Percentiles rank a stretch among this genome's conserved stretches.
Conservation (phyloP, 1,140 invertebrate genomes). For the Drosophila albomicans region DNA sequence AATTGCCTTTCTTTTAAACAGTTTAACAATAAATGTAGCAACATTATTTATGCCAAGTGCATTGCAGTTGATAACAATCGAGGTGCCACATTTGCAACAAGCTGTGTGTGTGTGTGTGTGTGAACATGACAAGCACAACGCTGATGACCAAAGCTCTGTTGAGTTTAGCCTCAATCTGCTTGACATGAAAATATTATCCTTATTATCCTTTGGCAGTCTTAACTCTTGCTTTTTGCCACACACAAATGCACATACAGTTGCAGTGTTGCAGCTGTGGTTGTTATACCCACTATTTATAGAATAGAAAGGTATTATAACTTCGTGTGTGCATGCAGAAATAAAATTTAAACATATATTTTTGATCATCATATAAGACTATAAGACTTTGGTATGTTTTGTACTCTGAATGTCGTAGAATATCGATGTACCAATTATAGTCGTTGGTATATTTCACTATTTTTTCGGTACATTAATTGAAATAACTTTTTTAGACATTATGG, state of each 20-base stretch:
- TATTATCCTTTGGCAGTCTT: conserved; percentile 13
- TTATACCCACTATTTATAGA: too few relatives aligned
- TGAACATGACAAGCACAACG: background rate
- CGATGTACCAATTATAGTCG: too few relatives aligned
- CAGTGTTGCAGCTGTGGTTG: conserved; percentile 11
- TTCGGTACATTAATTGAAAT: too few relatives aligned
- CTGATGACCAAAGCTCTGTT: background rate
- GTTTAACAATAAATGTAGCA: background rate
- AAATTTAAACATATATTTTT: too few relatives aligned
- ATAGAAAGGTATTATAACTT: too few relatives aligned
- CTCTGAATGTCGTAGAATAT: too few relatives aligned
- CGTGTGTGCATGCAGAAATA: too few relatives aligned
- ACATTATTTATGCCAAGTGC: background rate
- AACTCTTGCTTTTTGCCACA: conserved; percentile 15
- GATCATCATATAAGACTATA: too few relatives aligned
- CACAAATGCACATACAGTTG: background rate
- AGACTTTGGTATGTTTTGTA: too few relatives aligned
- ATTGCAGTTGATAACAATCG: background rate
- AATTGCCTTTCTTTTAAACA: background rate
- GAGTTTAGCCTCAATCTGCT: background rate
- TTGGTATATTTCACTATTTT: too few relatives aligned
- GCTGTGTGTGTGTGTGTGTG: background rate
- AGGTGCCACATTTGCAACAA: background rate
- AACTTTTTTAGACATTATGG: too few relatives aligned
- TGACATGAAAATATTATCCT: conserved; percentile 19